phyloP scores from a whole-genome alignment of 2,113 vertebrate genomes.

The Coryphaenoides rupestris region DNA sequence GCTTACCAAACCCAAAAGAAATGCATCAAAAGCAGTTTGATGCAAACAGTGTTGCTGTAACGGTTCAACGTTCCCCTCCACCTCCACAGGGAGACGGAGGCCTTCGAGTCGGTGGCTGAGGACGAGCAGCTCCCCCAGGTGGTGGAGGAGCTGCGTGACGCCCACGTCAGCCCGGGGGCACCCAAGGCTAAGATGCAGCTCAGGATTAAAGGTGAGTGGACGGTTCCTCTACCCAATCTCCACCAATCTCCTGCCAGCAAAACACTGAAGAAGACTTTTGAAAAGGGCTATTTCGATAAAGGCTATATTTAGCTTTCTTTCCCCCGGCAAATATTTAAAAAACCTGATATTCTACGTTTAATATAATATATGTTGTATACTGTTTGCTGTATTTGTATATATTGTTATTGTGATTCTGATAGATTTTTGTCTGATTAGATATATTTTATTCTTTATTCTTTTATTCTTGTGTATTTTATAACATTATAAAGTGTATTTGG shows the following conservation, averaged over 20 bases:
- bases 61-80: background rate
- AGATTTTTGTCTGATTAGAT: too few species aligned
- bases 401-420: background rate
- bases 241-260: background rate
- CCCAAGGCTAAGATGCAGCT: slow-evolving; percentile 86
- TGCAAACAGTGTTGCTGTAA: background rate
- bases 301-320: too few species aligned
- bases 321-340: too few species aligned
- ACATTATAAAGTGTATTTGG: too few species aligned
- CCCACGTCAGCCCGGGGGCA: slow-evolving; percentile 82
- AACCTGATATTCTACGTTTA: too few species aligned
- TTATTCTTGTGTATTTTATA: too few species aligned
- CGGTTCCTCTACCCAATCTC: background rate
- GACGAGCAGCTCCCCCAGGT: slow-evolving; percentile 94
- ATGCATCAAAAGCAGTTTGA: too few species aligned
- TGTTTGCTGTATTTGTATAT: too few species aligned
- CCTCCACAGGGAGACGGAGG: slow-evolving; percentile 85
- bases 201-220: slow-evolving; percentile 85
- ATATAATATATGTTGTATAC: too few species aligned
- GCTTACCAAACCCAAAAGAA: too few species aligned
- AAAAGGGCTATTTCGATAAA: background rate
- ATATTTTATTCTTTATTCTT: too few species aligned
- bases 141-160: slow-evolving; percentile 88
- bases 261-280: background rate
- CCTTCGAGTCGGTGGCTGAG: slow-evolving; percentile 85